Evolutionary conservation across 2,888 invertebrate species (phyloP).

Genomic region (Parapristionchus giblindavisi): DNA sequence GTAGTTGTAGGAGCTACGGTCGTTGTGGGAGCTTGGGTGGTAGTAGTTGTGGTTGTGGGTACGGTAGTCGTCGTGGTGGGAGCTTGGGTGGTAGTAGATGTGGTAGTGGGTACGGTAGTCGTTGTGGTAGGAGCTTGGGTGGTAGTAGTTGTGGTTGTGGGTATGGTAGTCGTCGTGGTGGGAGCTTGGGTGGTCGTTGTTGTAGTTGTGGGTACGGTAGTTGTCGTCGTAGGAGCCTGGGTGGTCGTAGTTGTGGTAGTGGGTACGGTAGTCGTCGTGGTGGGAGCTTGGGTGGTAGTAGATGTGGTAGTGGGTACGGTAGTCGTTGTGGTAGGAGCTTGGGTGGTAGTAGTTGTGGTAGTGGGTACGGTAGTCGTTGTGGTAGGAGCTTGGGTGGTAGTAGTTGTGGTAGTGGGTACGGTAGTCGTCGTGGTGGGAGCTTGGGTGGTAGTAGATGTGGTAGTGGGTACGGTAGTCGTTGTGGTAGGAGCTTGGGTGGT

Average conservation of each 20-base stretch:
- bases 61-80: neutral
- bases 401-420: neutral
- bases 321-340: conserved; percentile 5
- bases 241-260: neutral
- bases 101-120: neutral
- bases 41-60: neutral
- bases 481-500: neutral
- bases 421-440: conserved; percentile 4
- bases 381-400: too few species aligned
- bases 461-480: neutral
- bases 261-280: neutral
- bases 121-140: neutral
- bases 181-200: neutral
- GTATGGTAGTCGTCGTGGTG: neutral
- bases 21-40: neutral
- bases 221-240: neutral
- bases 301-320: neutral
- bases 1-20: neutral
- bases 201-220: conserved; percentile 6
- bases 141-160: conserved; percentile 4
- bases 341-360: too few species aligned
- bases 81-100: neutral
- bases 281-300: neutral
- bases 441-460: neutral
- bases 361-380: neutral